Conservation (phyloP, 2,888 invertebrate species). For the Pyrrhia umbra region DNA sequence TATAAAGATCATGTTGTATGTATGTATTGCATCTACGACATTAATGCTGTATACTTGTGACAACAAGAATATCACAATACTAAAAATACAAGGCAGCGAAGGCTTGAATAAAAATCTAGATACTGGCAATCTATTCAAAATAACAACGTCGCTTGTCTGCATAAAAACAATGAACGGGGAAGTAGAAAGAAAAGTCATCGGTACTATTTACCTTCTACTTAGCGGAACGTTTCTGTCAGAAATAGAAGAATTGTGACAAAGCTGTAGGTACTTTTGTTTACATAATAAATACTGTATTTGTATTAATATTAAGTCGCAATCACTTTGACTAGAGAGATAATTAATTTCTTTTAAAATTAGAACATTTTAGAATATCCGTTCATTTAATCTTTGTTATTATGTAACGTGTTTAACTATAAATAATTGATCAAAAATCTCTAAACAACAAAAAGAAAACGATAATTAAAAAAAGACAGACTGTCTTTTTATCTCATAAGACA, state of each 20-base stretch:
- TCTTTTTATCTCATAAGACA: no score
- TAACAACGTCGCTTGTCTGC: conserved; percentile 7
- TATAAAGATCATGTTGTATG: no score
- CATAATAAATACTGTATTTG: neutral
- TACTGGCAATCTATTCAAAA: conserved; percentile 6
- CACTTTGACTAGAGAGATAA: neutral
- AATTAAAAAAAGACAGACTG: no score
- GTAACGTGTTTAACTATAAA: no score
- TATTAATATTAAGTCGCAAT: no score
- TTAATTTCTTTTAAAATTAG: no score
- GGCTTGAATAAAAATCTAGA: conserved; percentile 29
- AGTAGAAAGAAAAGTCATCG: conserved; percentile 2
- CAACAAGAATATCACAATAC: neutral
- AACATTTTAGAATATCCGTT: no score
- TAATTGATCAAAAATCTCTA: no score
- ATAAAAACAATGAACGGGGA: conserved; percentile 33
- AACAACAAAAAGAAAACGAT: no score
- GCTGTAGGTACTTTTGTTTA: neutral
- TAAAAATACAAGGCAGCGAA: neutral
- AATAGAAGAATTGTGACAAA: neutral
- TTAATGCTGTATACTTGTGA: neutral
- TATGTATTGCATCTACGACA: no score
- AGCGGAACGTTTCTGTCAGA: neutral
- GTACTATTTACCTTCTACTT: conserved; percentile 12
- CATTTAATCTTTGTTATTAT: no score